Evolutionary conservation across 2,113 vertebrate species (phyloP), one percentile per base, ranked within the genome.

Genomic region (Forbesichthys agassizii): DNA sequence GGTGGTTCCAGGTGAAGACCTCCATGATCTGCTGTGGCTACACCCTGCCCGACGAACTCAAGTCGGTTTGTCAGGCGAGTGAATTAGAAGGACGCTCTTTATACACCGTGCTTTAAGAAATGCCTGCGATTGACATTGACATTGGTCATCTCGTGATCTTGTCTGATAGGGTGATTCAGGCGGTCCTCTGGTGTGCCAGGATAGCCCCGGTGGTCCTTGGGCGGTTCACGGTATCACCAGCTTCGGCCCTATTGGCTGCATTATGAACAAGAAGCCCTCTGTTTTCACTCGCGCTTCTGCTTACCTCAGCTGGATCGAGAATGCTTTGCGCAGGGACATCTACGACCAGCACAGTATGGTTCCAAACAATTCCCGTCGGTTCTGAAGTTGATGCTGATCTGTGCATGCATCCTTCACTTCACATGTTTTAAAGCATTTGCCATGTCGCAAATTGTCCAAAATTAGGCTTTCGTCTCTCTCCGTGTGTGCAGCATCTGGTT

Each of bases 11-110:
- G 79, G 88, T 93, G 61, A 94, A 93, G 80, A 59, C 82, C 8
- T 91, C 91, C n/a, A 92, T 94, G 92, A 92, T 93, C 83, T 94
- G 93, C 72, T 90, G 90, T 33, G 92, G 92, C 58, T 92, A 92
- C 68, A 90, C 78, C 1, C 79, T 84, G 20, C 92, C 92, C 13
- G 92, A 94, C 61, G 90, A 93, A 77, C 90, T 93, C 73, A 87
- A 93, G 81, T 90, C 90, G 54, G 91, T 92, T 64, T 93, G 91
- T 68, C 91, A 93, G 90, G 91, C 91, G 80, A 78, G 65, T 69
- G 53, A 9, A 58, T 27, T 3, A 11, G 5, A 20, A 10, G 6
- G 10, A 14, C n/a, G 7, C 53, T n/a, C 0, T 16, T 56, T 27
- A 27, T 27, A 27, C 27, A 27, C 27, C 27, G 27, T 27, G 27